Evolutionary conservation across 92 coral and sea anemone genomes (phyloP).

Genomic region (Paragorgia papillata): DNA sequence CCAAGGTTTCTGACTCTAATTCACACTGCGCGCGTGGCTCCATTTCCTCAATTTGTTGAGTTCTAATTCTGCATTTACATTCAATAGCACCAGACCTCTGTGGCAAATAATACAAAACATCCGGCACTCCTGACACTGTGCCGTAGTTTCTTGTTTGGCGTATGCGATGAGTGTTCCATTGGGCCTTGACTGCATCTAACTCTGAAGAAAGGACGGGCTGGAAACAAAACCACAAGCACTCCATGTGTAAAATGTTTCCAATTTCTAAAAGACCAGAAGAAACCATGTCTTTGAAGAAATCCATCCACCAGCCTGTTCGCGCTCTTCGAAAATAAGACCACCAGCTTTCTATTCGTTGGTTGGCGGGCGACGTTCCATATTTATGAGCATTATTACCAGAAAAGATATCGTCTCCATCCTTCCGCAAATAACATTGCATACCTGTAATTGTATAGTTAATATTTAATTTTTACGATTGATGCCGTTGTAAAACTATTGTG

Average conservation of each 20-base stretch:
- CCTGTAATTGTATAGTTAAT: too few species aligned
- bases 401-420: conserved; percentile 9
- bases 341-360: conserved; percentile 24
- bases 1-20: too few species aligned
- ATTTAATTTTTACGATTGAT: too few species aligned
- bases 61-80: too few species aligned
- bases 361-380: conserved; percentile 18
- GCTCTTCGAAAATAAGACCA: conserved; percentile 13
- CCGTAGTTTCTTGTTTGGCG: conserved; percentile 27
- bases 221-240: conserved; percentile 32
- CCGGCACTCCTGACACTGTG: conserved; percentile 42
- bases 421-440: conserved; percentile 20
- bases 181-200: conserved; percentile 35
- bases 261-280: not conserved
- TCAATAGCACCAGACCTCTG: conserved; percentile 40
- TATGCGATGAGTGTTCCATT: conserved; percentile 53
- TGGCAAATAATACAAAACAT: conserved; percentile 49
- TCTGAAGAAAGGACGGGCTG: conserved; percentile 12
- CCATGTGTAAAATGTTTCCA: conserved; percentile 12
- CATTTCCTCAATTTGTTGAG: too few species aligned
- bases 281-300: conserved; percentile 23
- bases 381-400: not conserved
- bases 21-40: too few species aligned
- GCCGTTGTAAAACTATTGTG: too few species aligned
- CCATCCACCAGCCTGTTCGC: conserved; percentile 15